Percentiles rank a stretch among this genome's conserved stretches.
phyloP scores from a whole-genome alignment of 2,888 invertebrate genomes.

The Chymomyza procnemis region DNA sequence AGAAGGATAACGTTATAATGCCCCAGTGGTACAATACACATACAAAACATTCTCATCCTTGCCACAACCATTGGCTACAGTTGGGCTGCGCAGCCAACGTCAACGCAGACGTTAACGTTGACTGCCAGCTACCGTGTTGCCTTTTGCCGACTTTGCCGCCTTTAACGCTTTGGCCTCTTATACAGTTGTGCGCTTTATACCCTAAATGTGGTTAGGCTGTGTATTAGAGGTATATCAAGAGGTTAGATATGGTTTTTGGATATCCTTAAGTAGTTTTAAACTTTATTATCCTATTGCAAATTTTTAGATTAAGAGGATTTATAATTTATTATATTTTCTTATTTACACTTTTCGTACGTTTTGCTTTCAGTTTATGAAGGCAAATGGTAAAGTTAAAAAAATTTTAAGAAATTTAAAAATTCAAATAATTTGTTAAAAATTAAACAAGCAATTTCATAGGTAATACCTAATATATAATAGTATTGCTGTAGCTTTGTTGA shows the following conservation, averaged over 20 bases:
- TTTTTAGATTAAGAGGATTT: too few relatives aligned
- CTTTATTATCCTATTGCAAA: too few relatives aligned
- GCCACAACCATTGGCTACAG: conserved; percentile 25
- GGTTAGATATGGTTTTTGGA: not conserved
- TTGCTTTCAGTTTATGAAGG: too few relatives aligned
- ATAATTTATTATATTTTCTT: too few relatives aligned
- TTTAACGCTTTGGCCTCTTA: conserved; percentile 19
- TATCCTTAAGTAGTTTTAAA: not conserved
- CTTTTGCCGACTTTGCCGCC: conserved; percentile 17
- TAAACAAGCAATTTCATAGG: too few relatives aligned
- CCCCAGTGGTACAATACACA: conserved; percentile 74
- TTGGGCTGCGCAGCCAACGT: not conserved
- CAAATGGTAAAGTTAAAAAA: too few relatives aligned
- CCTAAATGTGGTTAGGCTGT: not conserved
- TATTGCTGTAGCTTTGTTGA: too few relatives aligned
- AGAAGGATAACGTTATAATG: conserved; percentile 78
- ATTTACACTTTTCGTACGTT: too few relatives aligned
- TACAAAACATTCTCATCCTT: conserved; percentile 59
- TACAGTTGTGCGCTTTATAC: not conserved
- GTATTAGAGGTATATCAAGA: not conserved
- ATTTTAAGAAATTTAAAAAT: too few relatives aligned
- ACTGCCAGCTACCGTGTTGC: conserved; percentile 32
- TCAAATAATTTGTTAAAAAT: too few relatives aligned
- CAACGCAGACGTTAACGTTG: not conserved
- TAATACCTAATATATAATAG: too few relatives aligned